These are phyloP conservation scores for Berghia stephanieae DNA, from an alignment of 1,140 invertebrate genomes.

Conservation along the genomic window DNA sequence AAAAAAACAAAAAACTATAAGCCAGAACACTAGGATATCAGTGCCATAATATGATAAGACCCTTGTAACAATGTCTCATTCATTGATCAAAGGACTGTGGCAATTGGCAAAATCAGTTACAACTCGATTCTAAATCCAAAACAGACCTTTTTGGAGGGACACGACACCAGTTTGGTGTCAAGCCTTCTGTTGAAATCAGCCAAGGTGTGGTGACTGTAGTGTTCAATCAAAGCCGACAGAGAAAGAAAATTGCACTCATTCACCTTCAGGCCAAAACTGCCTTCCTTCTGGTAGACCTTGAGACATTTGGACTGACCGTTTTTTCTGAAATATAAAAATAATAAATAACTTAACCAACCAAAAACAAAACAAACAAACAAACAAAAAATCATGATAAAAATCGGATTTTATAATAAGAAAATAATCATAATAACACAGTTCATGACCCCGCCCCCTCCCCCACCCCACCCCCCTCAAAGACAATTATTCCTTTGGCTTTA, in stretches of 20 bases:
- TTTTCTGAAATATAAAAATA: constrained; percentile 1
- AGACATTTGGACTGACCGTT: constrained; percentile 6
- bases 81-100: too few species aligned
- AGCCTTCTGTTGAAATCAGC: constrained; percentile 15
- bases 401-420: not conserved
- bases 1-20: too few species aligned
- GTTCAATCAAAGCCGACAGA: not conserved
- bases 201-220: constrained; percentile 8
- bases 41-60: too few species aligned
- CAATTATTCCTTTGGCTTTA: not conserved
- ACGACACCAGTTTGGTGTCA: not conserved
- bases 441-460: too few species aligned
- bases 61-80: too few species aligned
- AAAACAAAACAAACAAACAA: not conserved
- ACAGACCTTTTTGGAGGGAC: constrained; percentile 23
- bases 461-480: not conserved
- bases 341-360: not conserved
- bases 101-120: too few species aligned
- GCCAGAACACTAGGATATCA: too few species aligned
- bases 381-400: not conserved
- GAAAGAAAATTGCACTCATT: constrained; percentile 22
- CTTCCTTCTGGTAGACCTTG: not conserved
- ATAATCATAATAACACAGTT: too few species aligned
- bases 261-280: constrained; percentile 5
- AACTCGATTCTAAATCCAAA: not conserved